Evolutionary conservation across 2,113 vertebrate genomes (phyloP), one percentile per base, ranked within the genome.

Genomic region (Athene cunicularia): DNA sequence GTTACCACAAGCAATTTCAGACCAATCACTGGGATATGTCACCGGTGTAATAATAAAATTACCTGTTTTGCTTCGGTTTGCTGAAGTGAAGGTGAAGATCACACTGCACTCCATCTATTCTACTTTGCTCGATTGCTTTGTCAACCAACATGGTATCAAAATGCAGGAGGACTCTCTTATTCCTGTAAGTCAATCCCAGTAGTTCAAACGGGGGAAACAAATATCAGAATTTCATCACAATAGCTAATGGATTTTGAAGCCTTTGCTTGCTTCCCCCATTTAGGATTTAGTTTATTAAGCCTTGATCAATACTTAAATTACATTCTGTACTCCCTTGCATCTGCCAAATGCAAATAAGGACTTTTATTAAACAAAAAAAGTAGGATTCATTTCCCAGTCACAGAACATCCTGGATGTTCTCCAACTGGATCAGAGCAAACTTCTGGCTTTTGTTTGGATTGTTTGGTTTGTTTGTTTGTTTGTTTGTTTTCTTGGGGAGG

Each of bases 91-190:
- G 47, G 50, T 37, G 39, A 80, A 26, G 32, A 47, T 50, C 14
- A 23, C 13, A 5, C 22, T 8, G 1, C 22, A 11, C 18, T 80
- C 62, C 32, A 32, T 39, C 30, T 52, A 30, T 9, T 35, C 49
- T 39, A 4, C n/a, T 28, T 49, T 56, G 26, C 27, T n/a, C 2
- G 1, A 60, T 16, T 22, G 17, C 26, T 80, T 53, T 17, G 2
- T 47, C 41, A 30, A 11, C 6, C 45, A 81, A 5, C 35, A 32
- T 0, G 0, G 12, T 12, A 60, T 7, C 50, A 33, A 47, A 76
- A 73, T 12, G 22, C 58, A 76, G 39, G 7, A 66, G 10, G 5
- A 14, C 49, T 21, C 21, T 20, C 28, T 59, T 22, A 19, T 41
- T n/a, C 50, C 63, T 49, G 2, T 23, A 35, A 22, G 14, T 43